Percentiles rank a stretch among this genome's conserved stretches.
These are phyloP conservation scores for Pogoniulus pusillus DNA, from an alignment of 2,797 vertebrate species.

Conservation along the genomic window DNA sequence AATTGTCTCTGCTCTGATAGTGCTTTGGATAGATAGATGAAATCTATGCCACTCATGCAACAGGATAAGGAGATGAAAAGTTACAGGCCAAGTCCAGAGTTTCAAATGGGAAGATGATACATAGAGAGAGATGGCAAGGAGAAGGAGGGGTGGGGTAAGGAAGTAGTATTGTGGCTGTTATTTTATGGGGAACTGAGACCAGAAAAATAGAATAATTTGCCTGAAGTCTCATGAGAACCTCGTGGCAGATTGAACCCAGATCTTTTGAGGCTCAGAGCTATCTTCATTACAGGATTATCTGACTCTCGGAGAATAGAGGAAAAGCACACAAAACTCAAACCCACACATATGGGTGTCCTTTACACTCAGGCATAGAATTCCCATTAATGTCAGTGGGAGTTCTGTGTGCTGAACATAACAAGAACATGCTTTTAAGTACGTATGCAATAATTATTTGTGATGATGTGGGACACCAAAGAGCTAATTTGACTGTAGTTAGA, in stretches of 20 bases:
- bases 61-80: neutral
- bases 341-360: slow-evolving; percentile 29
- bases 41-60: neutral
- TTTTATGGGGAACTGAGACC: neutral
- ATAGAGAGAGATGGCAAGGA: neutral
- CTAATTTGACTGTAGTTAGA: slow-evolving; percentile 57
- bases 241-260: neutral
- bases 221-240: neutral
- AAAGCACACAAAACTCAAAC: slow-evolving; percentile 6
- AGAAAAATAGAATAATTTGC: neutral
- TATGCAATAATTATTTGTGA: slow-evolving; percentile 41
- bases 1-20: neutral
- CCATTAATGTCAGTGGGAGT: slow-evolving; percentile 46
- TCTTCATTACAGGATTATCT: slow-evolving; percentile 12
- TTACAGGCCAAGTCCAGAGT: neutral
- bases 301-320: neutral
- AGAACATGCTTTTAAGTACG: slow-evolving; percentile 48
- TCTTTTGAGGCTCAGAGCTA: neutral
- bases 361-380: slow-evolving; percentile 36
- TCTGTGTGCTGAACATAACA: neutral
- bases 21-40: neutral
- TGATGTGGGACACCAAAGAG: slow-evolving; percentile 47
- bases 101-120: neutral
- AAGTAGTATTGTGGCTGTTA: neutral
- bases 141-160: neutral